Evolutionary conservation across 2,797 vertebrate genomes (phyloP).

Genomic region (Danio kyathit): DNA sequence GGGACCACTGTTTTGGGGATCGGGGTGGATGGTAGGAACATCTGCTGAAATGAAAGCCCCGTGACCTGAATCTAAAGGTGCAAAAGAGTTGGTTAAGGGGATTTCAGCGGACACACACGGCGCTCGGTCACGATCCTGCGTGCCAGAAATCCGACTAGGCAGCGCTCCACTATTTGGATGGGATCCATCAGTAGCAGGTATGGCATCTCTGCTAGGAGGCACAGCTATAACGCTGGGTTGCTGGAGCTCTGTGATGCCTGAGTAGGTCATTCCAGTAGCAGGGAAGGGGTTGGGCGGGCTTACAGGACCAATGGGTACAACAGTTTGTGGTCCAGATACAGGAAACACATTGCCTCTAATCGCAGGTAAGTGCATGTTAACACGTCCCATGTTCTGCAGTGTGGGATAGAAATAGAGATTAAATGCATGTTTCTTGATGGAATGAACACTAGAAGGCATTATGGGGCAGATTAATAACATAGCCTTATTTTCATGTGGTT

Average conservation of each 20-base stretch:
- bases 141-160: not conserved
- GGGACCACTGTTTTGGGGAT: not conserved
- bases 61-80: not conserved
- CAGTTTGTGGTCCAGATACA: conserved; percentile 10
- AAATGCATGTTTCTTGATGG: no score
- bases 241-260: not conserved
- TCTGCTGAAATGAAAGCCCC: not conserved
- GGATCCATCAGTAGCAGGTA: not conserved
- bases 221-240: not conserved
- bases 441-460: no score
- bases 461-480: no score
- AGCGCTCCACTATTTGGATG: not conserved
- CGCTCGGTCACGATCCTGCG: not conserved
- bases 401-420: not conserved
- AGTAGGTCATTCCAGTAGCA: not conserved
- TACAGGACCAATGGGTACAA: not conserved
- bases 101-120: not conserved
- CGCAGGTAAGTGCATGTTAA: not conserved
- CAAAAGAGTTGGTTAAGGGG: not conserved
- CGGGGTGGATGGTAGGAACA: not conserved
- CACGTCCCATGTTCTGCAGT: not conserved
- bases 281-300: not conserved
- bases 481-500: no score
- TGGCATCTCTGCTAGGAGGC: not conserved
- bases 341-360: conserved; percentile 8